Evolutionary conservation across 2,888 invertebrate species (phyloP).

Genomic region (Neria commutata): DNA sequence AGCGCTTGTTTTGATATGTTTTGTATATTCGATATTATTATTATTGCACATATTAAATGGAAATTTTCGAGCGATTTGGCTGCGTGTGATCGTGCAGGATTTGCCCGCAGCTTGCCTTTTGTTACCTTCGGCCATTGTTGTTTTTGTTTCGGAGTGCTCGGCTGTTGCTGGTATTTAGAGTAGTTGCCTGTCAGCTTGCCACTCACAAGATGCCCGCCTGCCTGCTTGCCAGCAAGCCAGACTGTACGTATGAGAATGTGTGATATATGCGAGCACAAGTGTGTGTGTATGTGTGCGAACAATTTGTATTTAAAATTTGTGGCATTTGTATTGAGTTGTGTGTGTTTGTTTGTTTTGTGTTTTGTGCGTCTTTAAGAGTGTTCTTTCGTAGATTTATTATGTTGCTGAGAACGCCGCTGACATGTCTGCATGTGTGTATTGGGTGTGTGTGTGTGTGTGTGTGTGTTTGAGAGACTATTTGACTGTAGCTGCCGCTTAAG

Average conservation of each 20-base stretch:
- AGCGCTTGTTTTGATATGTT: conserved; percentile 1
- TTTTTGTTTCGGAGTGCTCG: too few relatives aligned
- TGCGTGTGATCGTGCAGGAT: conserved; percentile 41
- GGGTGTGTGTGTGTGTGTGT: background rate
- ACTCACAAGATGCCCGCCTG: background rate
- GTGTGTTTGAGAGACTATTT: background rate
- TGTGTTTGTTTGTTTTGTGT: background rate
- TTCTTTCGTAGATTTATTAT: background rate
- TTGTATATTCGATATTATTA: conserved; percentile 3
- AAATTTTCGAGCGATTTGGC: conserved; percentile 1
- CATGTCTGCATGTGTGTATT: background rate
- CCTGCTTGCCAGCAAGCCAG: background rate
- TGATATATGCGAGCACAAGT: background rate
- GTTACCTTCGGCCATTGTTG: conserved; percentile 13
- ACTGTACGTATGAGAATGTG: background rate
- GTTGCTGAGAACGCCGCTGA: background rate
- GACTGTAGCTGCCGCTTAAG: background rate
- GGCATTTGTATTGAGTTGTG: background rate
- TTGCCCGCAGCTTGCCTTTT: conserved; percentile 9
- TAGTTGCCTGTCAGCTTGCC: too few relatives aligned
- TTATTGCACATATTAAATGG: conserved; percentile 5
- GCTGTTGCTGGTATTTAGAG: too few relatives aligned
- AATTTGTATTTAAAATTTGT: background rate
- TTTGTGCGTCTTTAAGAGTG: background rate
- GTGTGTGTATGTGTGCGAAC: conserved; percentile 4